Evolutionary conservation across 2,888 invertebrate genomes (phyloP).

Genomic region (Ophraella communa): DNA sequence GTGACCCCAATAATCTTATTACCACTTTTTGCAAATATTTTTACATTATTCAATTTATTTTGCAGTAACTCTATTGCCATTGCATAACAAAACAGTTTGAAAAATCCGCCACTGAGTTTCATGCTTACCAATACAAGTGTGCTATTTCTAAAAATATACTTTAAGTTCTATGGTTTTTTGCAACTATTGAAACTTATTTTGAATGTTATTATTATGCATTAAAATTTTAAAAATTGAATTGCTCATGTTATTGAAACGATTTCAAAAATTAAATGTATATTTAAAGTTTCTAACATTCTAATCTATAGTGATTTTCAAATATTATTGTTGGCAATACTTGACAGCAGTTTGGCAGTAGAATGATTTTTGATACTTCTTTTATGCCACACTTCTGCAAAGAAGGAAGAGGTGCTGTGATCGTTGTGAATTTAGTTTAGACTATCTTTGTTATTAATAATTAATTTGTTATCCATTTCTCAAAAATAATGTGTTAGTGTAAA

Average conservation of each 20-base stretch:
- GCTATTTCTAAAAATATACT: too few relatives aligned
- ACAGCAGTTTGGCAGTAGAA: slow-evolving; percentile 35
- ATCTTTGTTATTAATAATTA: slow-evolving; percentile 27
- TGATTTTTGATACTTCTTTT: slow-evolving; percentile 34
- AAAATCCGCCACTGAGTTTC: background rate
- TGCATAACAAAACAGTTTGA: background rate
- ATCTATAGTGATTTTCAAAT: slow-evolving; percentile 19
- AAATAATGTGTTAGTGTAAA: slow-evolving; percentile 37
- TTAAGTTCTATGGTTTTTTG: too few relatives aligned
- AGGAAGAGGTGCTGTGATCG: slow-evolving; percentile 34
- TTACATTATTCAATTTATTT: slow-evolving; percentile 6
- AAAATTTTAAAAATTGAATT: background rate
- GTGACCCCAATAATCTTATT: slow-evolving; percentile 70
- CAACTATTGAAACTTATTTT: background rate
- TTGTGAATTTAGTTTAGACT: slow-evolving; percentile 31
- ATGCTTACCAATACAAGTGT: background rate
- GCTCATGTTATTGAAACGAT: too few relatives aligned
- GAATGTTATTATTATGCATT: too few relatives aligned
- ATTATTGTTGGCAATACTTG: slow-evolving; percentile 20
- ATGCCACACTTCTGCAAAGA: slow-evolving; percentile 37
- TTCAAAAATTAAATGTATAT: too few relatives aligned
- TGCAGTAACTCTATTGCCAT: background rate
- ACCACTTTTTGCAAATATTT: slow-evolving; percentile 56
- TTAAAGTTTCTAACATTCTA: too few relatives aligned
- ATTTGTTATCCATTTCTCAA: slow-evolving; percentile 25